These are phyloP conservation scores for Sinella curviseta DNA, from an alignment of 1,140 invertebrate genomes.

Conservation along the genomic window DNA sequence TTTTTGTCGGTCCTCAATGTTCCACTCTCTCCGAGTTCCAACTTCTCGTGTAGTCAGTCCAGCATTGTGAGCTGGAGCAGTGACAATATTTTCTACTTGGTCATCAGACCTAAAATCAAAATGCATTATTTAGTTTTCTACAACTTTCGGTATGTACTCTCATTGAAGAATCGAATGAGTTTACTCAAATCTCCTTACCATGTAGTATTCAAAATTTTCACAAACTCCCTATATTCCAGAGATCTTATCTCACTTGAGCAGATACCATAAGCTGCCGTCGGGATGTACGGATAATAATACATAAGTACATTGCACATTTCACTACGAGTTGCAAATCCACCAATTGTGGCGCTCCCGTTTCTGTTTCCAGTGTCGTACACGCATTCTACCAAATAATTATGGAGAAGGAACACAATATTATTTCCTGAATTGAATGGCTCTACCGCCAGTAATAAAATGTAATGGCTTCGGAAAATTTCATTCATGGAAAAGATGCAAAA, in stretches of 20 bases:
- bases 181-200: no score
- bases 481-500: no score
- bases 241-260: neutral
- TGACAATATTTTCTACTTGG: neutral
- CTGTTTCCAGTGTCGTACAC: neutral
- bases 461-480: no score
- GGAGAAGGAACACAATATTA: no score
- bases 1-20: neutral
- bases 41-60: neutral
- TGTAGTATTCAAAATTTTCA: slow-evolving; percentile 1
- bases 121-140: no score
- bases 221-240: neutral
- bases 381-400: no score
- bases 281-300: slow-evolving; percentile 31
- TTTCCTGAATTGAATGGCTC: no score
- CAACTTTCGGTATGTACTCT: no score
- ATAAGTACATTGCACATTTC: no score
- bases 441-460: no score
- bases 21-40: neutral
- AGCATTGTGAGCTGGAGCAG: neutral
- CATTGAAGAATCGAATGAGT: no score
- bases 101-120: neutral
- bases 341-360: neutral
- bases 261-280: neutral
- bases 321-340: neutral